Base-by-base conservation (phyloP, 2,888 invertebrate genomes). In the Anoncus sp. region DNA sequence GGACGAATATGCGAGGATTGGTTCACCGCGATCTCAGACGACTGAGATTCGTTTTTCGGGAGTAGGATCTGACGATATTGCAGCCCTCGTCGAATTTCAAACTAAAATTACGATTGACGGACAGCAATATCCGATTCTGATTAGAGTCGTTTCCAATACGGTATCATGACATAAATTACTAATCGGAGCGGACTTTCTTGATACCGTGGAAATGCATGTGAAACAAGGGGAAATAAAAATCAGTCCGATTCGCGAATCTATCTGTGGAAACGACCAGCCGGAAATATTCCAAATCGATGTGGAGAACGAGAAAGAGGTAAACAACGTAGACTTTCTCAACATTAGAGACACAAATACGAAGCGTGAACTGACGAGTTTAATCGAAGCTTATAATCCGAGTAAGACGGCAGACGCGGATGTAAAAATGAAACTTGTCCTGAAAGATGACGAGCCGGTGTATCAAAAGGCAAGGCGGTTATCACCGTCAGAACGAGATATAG, bases 391-490 rank as follows among this genome's bases (percentile, higher is more conserved):
- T 57, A 49, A 62, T 10, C 77, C 80, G 10, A 40, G 47, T 4
- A 67, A 51, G 22, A 69, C 53, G 16, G 9, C 22, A 18, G 74
- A 76, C 3, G 24, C 66, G 2, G 55, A 38, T 20, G 59, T 79
- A 1, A 45, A 55, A 12, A 75, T 80, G 72, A 75, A 55, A 63
- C 71, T 81, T 6, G 49, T 81, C 7, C 20, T 81, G 2, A 69
- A 77, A 43, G 77, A 77, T 16, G 81, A 77, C 27, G 71, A 31
- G 20, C 75, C 79, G 43, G 71, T 71, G 0, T 59, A 47, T 53
- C 75, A 81, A 53, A 74, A 75, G 12, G 16, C 84, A 3, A 35
- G 83, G 59, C 51, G 83, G 22, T 49, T 85, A 5, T 59, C 82
- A 9, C 43, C 73, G 6, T 10, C 20, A n/a, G 77, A 85, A 20